Base-by-base conservation (phyloP, 2,113 vertebrate species). In the Xerus inauris region DNA sequence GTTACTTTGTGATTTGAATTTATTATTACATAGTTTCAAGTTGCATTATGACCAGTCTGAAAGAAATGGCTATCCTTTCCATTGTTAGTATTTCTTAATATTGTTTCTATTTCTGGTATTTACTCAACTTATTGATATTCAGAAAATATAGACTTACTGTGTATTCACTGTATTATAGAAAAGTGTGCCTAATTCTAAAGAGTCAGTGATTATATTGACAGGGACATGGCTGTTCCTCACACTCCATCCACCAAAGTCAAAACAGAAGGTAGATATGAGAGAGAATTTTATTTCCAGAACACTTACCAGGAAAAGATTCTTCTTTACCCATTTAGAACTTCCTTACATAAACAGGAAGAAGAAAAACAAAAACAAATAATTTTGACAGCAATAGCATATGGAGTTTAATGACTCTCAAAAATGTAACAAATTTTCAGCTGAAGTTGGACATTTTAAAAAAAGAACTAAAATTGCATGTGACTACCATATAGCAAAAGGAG, bases 91-190 rank as follows among this genome's bases (percentile, higher is more conserved):
- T 32, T 45, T 79, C 32, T 81, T 82, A 75, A 5, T 62, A 38
- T 11, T 51, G 49, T 20, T 87, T 92, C 87, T 79, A 94, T 42
- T 80, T 89, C 45, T 69, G 40, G 2, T 11, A 75, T 24, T 69
- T 47, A 22, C n/a, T 76, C 32, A 83, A 82, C 90, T 89, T 96
- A 79, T 76, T 85, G 75, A 64, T 5, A 35, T 73, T 95, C 62
- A 92, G 5, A 26, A 92, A 82, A 92, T 81, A 6, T 30, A 8
- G 22, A 57, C 30, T 94, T 83, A 45, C 62, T 69, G 32, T 75
- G 80, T 71, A 92, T 73, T 87, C 38, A 38, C 64, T 90, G 6
- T 38, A 17, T 79, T 69, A 40, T 49, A 45, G 24, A 3, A 75
- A 73, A 92, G 57, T 47, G 85, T 90, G 5, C 40, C 80, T 77